Percentiles rank a stretch among this genome's conserved stretches.
These are phyloP conservation scores for Dicyrtoma fusca DNA, from an alignment of 2,888 invertebrate genomes.

Conservation along the genomic window DNA sequence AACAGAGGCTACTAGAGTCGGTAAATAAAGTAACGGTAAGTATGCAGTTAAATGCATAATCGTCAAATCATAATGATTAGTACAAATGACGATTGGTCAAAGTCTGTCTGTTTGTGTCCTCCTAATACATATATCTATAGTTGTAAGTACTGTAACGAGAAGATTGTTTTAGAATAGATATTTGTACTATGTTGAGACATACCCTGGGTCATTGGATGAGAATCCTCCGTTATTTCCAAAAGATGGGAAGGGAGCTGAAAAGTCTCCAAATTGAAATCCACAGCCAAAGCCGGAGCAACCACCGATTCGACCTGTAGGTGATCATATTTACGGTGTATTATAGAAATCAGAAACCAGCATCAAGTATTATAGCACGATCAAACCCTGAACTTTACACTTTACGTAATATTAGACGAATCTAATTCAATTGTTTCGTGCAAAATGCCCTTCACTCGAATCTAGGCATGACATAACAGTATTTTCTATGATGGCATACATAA, in stretches of 20 bases:
- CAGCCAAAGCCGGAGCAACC: slow-evolving; percentile 53
- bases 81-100: no score
- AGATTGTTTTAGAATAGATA: not conserved
- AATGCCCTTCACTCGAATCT: no score
- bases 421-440: no score
- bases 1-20: not conserved
- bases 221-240: slow-evolving; percentile 7
- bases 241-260: slow-evolving; percentile 21
- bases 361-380: no score
- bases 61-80: no score
- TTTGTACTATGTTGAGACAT: not conserved
- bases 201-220: slow-evolving; percentile 5
- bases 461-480: no score
- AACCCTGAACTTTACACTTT: no score
- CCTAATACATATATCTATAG: no score
- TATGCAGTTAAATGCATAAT: slow-evolving; percentile 8
- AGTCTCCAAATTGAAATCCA: slow-evolving; percentile 41
- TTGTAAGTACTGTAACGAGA: not conserved
- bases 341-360: no score
- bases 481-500: no score
- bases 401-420: no score
- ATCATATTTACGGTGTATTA: no score
- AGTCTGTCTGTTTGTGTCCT: not conserved
- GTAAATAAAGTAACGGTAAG: slow-evolving; percentile 17
- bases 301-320: slow-evolving; percentile 42